These are phyloP conservation scores for Orthosia gracilis DNA, from an alignment of 2,888 invertebrate genomes.

Conservation along the genomic window DNA sequence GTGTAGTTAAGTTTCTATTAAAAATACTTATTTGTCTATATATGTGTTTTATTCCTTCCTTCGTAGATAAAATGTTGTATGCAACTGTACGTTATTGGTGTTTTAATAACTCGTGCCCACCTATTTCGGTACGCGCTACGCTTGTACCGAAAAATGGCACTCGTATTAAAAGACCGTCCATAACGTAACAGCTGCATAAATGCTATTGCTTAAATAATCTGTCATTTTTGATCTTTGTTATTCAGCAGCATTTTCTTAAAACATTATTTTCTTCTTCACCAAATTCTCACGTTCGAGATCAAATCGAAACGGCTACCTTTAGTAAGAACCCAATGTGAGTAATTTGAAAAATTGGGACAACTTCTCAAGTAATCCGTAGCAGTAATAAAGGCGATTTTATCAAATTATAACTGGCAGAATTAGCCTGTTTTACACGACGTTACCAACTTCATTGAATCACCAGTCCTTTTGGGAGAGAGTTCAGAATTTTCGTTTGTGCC, in stretches of 20 bases:
- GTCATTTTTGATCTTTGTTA: neutral
- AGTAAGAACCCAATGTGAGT: slow-evolving; percentile 32
- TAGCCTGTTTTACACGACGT: slow-evolving; percentile 57
- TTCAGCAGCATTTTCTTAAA: neutral
- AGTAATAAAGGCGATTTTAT: slow-evolving; percentile 59
- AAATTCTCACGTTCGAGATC: slow-evolving; percentile 6
- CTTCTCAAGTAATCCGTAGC: slow-evolving; percentile 57
- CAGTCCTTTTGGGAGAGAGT: slow-evolving; percentile 23
- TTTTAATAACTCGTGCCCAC: too few species aligned
- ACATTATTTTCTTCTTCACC: neutral
- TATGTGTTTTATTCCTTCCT: too few species aligned
- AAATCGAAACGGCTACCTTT: neutral
- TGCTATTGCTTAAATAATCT: too few species aligned
- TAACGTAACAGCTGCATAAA: too few species aligned
- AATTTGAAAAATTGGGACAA: slow-evolving; percentile 55
- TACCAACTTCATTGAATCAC: slow-evolving; percentile 44
- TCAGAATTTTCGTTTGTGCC: slow-evolving; percentile 21
- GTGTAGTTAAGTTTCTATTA: too few species aligned
- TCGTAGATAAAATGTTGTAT: too few species aligned
- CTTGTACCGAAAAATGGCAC: too few species aligned
- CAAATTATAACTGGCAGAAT: slow-evolving; percentile 56
- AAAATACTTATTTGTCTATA: too few species aligned
- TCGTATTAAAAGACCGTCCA: too few species aligned
- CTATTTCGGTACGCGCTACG: too few species aligned
- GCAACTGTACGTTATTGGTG: too few species aligned